These are phyloP conservation scores for Eleutherodactylus coqui DNA, from an alignment of 2,797 vertebrate species.

Conservation along the genomic window DNA sequence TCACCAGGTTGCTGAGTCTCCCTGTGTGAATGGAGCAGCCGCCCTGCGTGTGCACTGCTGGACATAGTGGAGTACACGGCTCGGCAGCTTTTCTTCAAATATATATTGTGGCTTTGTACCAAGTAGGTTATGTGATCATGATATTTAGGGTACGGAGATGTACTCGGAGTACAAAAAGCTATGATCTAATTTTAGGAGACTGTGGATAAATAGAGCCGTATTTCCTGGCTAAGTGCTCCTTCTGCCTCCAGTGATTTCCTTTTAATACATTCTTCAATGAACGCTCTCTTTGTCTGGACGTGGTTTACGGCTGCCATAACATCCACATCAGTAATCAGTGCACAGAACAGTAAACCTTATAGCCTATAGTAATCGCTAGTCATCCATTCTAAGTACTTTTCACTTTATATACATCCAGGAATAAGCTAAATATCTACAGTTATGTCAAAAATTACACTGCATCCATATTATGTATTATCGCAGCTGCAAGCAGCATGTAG, in stretches of 20 bases:
- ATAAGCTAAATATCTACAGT: neutral
- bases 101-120: neutral
- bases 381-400: neutral
- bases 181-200: too few relatives aligned
- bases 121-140: neutral
- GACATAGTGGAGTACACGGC: too few relatives aligned
- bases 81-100: neutral
- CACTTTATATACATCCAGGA: neutral
- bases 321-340: neutral
- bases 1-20: too few relatives aligned
- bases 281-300: neutral
- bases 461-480: neutral
- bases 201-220: neutral
- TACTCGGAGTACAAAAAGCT: neutral
- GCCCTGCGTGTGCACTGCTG: too few relatives aligned
- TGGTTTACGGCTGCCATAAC: too few relatives aligned
- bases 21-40: too few relatives aligned
- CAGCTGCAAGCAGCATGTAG: neutral
- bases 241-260: neutral
- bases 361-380: too few relatives aligned
- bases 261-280: neutral
- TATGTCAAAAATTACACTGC: neutral
- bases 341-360: neutral
- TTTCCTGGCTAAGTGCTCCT: neutral
- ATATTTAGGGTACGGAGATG: neutral